These are phyloP conservation scores for Stenotaenia linearis DNA, from an alignment of 2,888 invertebrate genomes.

Conservation along the genomic window DNA sequence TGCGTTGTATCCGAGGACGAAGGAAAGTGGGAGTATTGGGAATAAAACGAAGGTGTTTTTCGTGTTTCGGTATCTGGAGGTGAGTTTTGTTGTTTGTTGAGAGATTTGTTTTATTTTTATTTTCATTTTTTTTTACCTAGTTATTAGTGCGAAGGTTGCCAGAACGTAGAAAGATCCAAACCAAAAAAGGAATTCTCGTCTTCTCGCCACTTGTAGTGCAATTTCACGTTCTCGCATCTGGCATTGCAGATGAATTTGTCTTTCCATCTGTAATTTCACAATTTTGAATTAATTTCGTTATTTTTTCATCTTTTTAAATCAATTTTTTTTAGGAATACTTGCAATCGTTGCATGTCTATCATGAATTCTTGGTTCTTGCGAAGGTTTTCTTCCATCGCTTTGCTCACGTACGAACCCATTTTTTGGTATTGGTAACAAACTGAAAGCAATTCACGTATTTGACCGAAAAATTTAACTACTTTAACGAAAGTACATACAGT, in stretches of 20 bases:
- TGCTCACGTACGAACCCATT: conserved; percentile 59
- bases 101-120: background rate
- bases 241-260: conserved; percentile 73
- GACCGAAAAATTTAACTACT: too few relatives aligned
- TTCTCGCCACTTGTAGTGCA: conserved; percentile 64
- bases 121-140: conserved; percentile 43
- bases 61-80: conserved; percentile 56
- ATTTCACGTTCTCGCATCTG: conserved; percentile 68
- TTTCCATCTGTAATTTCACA: conserved; percentile 56
- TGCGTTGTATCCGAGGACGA: conserved; percentile 64
- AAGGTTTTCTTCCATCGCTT: conserved; percentile 62
- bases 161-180: conserved; percentile 61
- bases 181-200: conserved; percentile 69
- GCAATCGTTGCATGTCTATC: conserved; percentile 60
- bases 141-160: conserved; percentile 50
- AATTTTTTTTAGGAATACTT: conserved; percentile 54
- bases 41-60: conserved; percentile 57
- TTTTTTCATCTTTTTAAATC: background rate
- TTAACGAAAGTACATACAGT: too few relatives aligned
- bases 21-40: conserved; percentile 66
- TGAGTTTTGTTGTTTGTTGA: background rate
- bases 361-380: conserved; percentile 65
- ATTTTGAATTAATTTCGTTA: too few relatives aligned
- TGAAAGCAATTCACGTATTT: too few relatives aligned
- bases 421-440: background rate